Evolutionary conservation across 2,113 vertebrate species (phyloP), one percentile per base, ranked within the genome.

Genomic region (Tychaedon coryphoeus): DNA sequence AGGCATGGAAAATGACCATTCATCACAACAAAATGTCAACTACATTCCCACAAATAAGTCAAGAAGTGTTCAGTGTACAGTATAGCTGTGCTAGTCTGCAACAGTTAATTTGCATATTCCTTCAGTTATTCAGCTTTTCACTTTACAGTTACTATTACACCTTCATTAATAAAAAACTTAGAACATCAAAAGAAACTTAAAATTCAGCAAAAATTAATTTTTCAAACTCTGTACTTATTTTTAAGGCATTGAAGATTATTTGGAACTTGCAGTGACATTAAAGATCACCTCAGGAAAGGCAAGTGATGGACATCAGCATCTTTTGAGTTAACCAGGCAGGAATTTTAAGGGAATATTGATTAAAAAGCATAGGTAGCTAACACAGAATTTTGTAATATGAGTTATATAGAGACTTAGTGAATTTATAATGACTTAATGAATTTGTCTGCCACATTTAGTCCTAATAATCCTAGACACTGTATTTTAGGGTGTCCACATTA

Each of bases 11-110:
- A 92, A 38, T 88, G 80, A 82, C 0, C 0, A 79, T 74, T 95
- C 33, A 93, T 34, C 77, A 93, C 45, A 86, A 96, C 54, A 93
- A 64, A 93, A 81, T 82, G 62, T 72, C 57, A 61, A 43, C 72
- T 77, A 54, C 72, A 54, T 83, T 90, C 70, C 36, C 83, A 62
- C 73, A 96, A 96, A 94, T 77, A 73, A 94, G 60, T 72, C 54
- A 93, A 73, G 34, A 91, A 92, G 43, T 69, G 58, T 47, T 79
- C 60, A 56, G 36, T 58, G 23, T 83, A 80, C 50, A 47, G 65
- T 75, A 79, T 40, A 86, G 34, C 23, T 86, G 76, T 93, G 48
- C 31, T 58, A 61, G 51, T 64, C 93, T 64, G 65, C 64, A 91
- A 56, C 40, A 95, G 51, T 74, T 91, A 82, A 79, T 70, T 94